A percentile compares a stretch with the other conserved stretches of the same genome.
Conservation (phyloP, 2,888 invertebrate genomes). For the Phrixothrix hirtus region DNA sequence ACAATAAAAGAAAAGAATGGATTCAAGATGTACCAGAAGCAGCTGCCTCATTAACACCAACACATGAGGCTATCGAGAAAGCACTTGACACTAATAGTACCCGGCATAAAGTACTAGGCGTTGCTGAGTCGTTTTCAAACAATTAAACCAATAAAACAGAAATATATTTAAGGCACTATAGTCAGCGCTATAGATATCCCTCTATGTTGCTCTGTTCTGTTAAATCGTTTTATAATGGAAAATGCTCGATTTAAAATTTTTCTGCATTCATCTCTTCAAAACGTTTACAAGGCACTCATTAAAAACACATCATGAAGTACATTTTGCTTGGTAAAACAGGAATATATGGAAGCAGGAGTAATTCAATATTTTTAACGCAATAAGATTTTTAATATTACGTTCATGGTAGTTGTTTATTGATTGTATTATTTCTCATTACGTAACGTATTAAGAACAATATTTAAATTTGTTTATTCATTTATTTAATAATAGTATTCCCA, state of each 20-base stretch:
- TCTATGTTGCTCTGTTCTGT: constrained; percentile 2
- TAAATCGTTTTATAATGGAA: neutral
- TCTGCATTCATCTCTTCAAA: too few relatives aligned
- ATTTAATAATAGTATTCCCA: too few relatives aligned
- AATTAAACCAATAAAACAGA: constrained; percentile 25
- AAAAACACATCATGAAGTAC: too few relatives aligned
- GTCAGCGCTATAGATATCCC: constrained; percentile 6
- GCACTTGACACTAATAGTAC: constrained; percentile 29
- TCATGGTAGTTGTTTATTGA: too few relatives aligned
- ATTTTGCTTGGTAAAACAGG: too few relatives aligned
- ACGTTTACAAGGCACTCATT: too few relatives aligned
- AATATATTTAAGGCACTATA: constrained; percentile 18
- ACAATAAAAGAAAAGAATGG: constrained; percentile 28
- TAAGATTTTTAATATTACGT: too few relatives aligned
- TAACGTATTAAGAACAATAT: too few relatives aligned
- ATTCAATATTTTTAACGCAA: too few relatives aligned
- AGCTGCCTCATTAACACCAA: constrained; percentile 32
- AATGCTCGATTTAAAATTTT: neutral
- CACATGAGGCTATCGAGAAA: constrained; percentile 29
- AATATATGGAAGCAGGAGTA: too few relatives aligned
- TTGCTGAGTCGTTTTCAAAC: constrained; percentile 28
- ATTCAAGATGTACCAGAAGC: constrained; percentile 29
- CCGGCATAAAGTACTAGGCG: constrained; percentile 27
- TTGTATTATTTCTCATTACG: too few relatives aligned
- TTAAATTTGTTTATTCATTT: too few relatives aligned